Evolutionary conservation across 2,888 invertebrate species (phyloP).

Genomic region (Diadegma fenestrale): DNA sequence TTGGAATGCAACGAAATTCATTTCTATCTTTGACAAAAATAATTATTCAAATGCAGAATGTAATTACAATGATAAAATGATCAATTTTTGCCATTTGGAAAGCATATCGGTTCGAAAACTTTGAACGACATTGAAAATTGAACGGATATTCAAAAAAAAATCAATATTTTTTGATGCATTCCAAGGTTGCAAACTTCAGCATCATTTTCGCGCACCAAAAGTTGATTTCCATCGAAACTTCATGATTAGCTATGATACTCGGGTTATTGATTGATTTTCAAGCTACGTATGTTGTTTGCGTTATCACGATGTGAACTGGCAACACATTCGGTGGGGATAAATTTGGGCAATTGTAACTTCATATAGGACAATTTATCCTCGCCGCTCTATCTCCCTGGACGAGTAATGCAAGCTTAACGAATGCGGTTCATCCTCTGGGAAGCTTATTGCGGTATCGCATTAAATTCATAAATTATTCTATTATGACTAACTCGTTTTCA

Average conservation of each 20-base stretch:
- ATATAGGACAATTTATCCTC: not conserved
- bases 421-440: conserved; percentile 1
- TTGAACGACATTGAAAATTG: no score
- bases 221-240: not conserved
- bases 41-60: no score
- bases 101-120: no score
- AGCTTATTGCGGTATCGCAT: conserved; percentile 5
- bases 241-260: conserved; percentile 4
- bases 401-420: conserved; percentile 5
- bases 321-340: not conserved
- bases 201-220: no score
- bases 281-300: not conserved
- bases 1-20: no score
- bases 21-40: no score
- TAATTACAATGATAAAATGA: no score
- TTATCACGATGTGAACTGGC: conserved; percentile 12
- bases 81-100: no score
- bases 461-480: not conserved
- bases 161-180: no score
- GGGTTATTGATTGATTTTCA: not conserved
- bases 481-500: not conserved
- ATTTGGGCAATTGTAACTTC: not conserved
- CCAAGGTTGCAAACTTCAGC: no score
- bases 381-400: conserved; percentile 1
- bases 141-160: no score